phyloP scores from a whole-genome alignment of 2,113 vertebrate genomes.

The Physeter macrocephalus region DNA sequence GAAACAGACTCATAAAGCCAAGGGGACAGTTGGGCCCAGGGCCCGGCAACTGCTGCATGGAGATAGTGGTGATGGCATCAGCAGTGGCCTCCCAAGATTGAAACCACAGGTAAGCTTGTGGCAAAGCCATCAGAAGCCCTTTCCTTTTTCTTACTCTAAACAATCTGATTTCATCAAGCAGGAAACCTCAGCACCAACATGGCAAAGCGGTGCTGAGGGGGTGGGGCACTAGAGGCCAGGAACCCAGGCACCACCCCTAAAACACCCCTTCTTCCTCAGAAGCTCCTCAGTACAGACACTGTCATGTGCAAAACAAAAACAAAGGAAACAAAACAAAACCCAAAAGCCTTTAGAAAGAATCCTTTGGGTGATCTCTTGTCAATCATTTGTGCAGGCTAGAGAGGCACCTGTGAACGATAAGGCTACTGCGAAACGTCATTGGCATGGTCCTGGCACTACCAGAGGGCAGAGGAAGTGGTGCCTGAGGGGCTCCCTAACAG shows the following conservation, averaged over 20 bases:
- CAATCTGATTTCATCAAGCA: neutral
- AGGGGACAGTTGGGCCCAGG: neutral
- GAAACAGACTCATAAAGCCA: neutral
- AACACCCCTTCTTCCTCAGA: neutral
- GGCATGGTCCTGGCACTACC: conserved; percentile 63
- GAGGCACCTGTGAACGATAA: conserved; percentile 87
- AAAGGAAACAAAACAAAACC: neutral
- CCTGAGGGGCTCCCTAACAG: neutral
- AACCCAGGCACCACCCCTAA: neutral
- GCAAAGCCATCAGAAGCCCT: neutral
- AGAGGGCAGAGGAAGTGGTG: neutral
- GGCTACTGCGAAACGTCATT: conserved; percentile 75
- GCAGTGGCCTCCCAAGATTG: neutral
- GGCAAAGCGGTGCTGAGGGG: neutral
- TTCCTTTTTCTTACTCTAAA: neutral
- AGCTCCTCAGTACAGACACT: neutral
- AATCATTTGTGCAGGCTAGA: conserved; percentile 81
- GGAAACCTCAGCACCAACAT: neutral
- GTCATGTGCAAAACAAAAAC: conserved; percentile 30
- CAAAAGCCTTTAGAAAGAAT: conserved; percentile 59
- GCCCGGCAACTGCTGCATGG: neutral
- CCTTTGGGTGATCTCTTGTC: conserved; percentile 79
- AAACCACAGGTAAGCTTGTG: conserved; percentile 16
- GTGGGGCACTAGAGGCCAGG: neutral
- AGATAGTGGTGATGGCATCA: neutral